A percentile compares a stretch with the other conserved stretches of the same genome.
phyloP scores from a whole-genome alignment of 1,140 invertebrate species.

The Conus ventricosus region DNA sequence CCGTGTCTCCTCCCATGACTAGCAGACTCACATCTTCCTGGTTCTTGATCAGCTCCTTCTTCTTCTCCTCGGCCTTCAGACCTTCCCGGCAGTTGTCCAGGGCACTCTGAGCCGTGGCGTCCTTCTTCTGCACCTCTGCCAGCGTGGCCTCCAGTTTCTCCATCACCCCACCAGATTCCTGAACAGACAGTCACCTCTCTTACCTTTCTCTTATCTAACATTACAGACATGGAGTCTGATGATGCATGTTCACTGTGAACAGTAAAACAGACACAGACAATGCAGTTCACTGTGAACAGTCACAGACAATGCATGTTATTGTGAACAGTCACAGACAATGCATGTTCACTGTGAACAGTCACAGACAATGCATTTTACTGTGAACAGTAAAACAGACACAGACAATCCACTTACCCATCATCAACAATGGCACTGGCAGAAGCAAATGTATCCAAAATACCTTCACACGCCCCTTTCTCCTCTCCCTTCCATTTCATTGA shows the following conservation, averaged over 20 bases:
- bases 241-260: too few relatives aligned
- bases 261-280: too few relatives aligned
- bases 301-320: too few relatives aligned
- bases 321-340: too few relatives aligned
- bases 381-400: too few relatives aligned
- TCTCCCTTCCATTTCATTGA: neutral
- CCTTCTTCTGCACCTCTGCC: slow-evolving; percentile 80
- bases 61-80: slow-evolving; percentile 83
- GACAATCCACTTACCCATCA: neutral
- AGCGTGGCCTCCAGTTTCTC: slow-evolving; percentile 82
- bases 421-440: neutral
- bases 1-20: neutral
- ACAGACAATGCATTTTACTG: too few relatives aligned
- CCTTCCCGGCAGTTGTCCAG: slow-evolving; percentile 83
- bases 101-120: slow-evolving; percentile 82
- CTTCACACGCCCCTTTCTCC: neutral
- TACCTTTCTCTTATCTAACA: too few relatives aligned
- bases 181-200: neutral
- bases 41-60: slow-evolving; percentile 82
- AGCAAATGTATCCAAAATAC: neutral
- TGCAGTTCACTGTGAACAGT: too few relatives aligned
- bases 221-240: too few relatives aligned
- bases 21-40: slow-evolving; percentile 78
- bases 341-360: too few relatives aligned
- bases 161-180: slow-evolving; percentile 83